phyloP scores from a whole-genome alignment of 2,113 vertebrate species.

The Pionites leucogaster region DNA sequence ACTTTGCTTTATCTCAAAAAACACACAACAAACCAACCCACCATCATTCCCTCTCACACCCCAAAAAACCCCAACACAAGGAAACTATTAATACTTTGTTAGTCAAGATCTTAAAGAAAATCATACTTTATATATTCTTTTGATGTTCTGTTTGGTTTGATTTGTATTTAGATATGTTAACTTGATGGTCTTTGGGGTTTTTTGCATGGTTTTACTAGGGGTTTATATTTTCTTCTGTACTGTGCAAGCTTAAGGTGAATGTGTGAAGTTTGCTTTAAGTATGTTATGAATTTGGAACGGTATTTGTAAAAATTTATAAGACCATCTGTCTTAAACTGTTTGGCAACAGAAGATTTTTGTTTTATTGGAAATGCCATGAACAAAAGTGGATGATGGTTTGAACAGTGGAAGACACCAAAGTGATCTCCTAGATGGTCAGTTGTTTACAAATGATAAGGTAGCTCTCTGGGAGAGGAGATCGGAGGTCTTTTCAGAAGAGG shows the following conservation, averaged over 20 bases:
- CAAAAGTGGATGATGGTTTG: background rate
- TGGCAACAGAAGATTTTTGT: background rate
- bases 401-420: background rate
- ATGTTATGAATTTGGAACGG: background rate
- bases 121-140: background rate
- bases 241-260: background rate
- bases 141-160: background rate
- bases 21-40: background rate
- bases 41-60: background rate
- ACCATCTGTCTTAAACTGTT: background rate
- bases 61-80: background rate
- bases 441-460: background rate
- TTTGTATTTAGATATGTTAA: background rate
- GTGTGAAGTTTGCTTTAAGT: background rate
- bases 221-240: background rate
- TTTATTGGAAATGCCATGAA: background rate
- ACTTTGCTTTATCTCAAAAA: background rate
- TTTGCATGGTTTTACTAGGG: background rate
- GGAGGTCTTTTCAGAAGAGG: background rate
- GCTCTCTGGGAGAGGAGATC: background rate
- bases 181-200: background rate
- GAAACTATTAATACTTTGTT: background rate
- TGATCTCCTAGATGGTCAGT: background rate
- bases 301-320: background rate
- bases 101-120: background rate